Base-by-base conservation (phyloP, 2,888 invertebrate species). In the Apomyelois bistriatella region DNA sequence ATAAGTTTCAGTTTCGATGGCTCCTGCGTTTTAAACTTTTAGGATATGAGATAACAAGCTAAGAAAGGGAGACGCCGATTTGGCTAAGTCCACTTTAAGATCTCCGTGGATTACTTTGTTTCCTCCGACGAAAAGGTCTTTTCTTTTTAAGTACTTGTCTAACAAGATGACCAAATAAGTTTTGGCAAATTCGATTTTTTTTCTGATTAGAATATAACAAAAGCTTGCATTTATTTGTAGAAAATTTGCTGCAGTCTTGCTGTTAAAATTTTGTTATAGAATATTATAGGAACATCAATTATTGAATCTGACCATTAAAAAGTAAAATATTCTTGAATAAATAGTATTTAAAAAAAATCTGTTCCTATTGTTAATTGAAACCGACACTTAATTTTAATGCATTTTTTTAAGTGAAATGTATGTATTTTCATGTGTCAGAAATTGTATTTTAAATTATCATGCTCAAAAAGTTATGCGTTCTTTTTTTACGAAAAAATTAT, bases 41-140 rank as follows among this genome's bases (percentile, higher is more conserved):
- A 80, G 89, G 89, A 87, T 88, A 85, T 85, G 83, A 89, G 89
- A 89, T 90, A 90, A 88, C 88, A 87, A 88, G 86, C 82, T 85
- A 80, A 82, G 85, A 83, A 84, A 85, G 78, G 79, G 78, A 82
- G 84, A 81, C 80, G 78, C 80, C 82, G 82, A 87, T 86, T 86
- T 82, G 81, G 83, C 84, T 86, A 85, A 85, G 82, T 82, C 83
- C 80, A 75, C 79, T 82, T 84, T 75, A 79, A 77, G 73, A 79
- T 72, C 71, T 69, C 65, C 63, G 63, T 55, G 73, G 76, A 74
- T 78, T 76, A 75, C 70, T 62, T 64, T 69, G 72, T 71, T 72
- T 68, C 72, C 65, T 66, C 65, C 66, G 66, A 66, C 61, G 66
- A 15, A 48, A 43, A 41, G 41, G 51, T 38, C 37, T 35, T 54